These are phyloP conservation scores for Corythornis cristatus DNA, from an alignment of 2,113 vertebrate genomes.

Conservation along the genomic window DNA sequence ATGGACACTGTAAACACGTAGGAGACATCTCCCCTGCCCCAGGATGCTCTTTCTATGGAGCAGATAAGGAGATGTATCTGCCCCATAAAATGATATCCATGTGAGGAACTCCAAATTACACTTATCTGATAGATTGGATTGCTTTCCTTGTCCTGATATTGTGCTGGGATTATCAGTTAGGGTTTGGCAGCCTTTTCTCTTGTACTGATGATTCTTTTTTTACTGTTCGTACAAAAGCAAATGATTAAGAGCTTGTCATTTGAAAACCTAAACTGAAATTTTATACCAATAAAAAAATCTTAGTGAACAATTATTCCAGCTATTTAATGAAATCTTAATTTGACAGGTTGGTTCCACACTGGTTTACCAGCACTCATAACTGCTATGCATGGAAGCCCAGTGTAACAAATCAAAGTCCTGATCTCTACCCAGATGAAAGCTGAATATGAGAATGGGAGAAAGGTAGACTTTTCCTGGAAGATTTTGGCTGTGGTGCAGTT, in stretches of 20 bases:
- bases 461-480: neutral
- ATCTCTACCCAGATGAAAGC: neutral
- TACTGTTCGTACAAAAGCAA: neutral
- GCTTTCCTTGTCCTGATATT: neutral
- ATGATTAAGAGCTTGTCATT: neutral
- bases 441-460: neutral
- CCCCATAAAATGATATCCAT: neutral
- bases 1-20: neutral
- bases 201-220: neutral
- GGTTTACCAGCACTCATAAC: neutral
- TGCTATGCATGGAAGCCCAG: neutral
- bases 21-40: neutral
- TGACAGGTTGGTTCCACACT: neutral
- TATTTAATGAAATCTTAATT: neutral
- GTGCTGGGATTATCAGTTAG: neutral
- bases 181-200: neutral
- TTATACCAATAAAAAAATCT: neutral
- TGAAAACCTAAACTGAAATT: neutral
- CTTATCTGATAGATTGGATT: neutral
- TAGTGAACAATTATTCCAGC: neutral
- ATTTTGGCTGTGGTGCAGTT: neutral
- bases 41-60: neutral
- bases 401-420: neutral
- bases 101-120: neutral
- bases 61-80: neutral